phyloP scores from a whole-genome alignment of 2,888 invertebrate genomes.

The Rhaphigaster nebulosa region DNA sequence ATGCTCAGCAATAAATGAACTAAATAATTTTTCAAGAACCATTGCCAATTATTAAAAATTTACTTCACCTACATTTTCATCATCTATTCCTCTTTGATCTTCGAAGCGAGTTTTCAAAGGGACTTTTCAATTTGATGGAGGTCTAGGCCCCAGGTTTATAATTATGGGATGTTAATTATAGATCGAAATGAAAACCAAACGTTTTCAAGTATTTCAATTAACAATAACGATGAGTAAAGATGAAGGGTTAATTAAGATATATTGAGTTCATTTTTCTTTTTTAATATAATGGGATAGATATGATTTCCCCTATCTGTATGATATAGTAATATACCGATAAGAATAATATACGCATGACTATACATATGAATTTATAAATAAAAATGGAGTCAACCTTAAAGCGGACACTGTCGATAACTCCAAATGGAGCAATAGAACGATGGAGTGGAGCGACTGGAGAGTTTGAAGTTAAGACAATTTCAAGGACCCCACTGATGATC shows the following conservation, averaged over 20 bases:
- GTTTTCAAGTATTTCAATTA: neutral
- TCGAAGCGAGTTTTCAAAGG: neutral
- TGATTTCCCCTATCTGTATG: no score
- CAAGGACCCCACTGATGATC: no score
- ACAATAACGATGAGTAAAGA: neutral
- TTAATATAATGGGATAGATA: no score
- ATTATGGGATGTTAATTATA: neutral
- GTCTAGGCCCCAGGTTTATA: neutral
- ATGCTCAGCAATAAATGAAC: neutral
- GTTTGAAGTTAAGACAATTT: no score
- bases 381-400: no score
- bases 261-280: no score
- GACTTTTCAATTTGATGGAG: neutral
- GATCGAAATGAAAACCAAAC: neutral
- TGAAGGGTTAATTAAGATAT: neutral
- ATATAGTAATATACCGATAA: no score
- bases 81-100: slow-evolving; percentile 5
- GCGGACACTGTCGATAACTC: no score
- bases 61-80: neutral
- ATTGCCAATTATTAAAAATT: neutral
- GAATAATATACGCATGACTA: no score
- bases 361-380: no score
- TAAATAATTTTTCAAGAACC: neutral
- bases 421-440: no score
- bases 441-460: no score